Evolutionary conservation across 2,113 vertebrate species (phyloP), one percentile per base, ranked within the genome.

Genomic region (Acrocephalus kingi): DNA sequence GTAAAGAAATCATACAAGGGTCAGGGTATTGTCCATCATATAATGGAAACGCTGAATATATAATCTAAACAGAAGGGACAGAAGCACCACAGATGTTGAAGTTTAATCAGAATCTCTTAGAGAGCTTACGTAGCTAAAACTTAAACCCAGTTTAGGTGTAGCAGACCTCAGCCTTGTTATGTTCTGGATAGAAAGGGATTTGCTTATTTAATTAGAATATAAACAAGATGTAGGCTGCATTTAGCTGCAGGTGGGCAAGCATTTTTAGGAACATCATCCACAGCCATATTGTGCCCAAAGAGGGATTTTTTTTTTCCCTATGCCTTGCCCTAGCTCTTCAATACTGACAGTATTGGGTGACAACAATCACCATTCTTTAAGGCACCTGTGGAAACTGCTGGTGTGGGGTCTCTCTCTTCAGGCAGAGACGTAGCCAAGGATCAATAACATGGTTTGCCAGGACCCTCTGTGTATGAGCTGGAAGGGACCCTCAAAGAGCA

Each of bases 311-410:
- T 59, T 22, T 27, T 56, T 9, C 6, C 13, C 56, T 52, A 7
- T 25, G 51, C 27, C 16, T 59, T 74, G 19, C 10, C 45, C 24
- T 49, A 35, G 27, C 12, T 66, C 28, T 83, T 73, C 48, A 23
- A n/a, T 3, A 11, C 18, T 31, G 46, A 61, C 19, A 8, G 27
- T 33, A n/a, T 2, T 20, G 25, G 33, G 17, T 75, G 18, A 62
- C 24, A 74, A 67, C 15, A 68, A 56, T 20, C 45, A 48, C 6
- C 15, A 12, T 9, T 59, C 27, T 49, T 33, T 6, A 64, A 21
- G 0, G 2, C 11, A 31, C 37, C 35, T 35, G 4, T 39, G 19
- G 48, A 68, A 84, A 35, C 11, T 1, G 0, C 23, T 35, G 24
- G 4, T 31, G 12, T 55, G 35, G 24, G n/a, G 6, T 66, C 6